Percentiles rank a stretch among this genome's conserved stretches.
Evolutionary conservation across 1,140 invertebrate species (phyloP).

Genomic region (Brachionus manjavacas): DNA sequence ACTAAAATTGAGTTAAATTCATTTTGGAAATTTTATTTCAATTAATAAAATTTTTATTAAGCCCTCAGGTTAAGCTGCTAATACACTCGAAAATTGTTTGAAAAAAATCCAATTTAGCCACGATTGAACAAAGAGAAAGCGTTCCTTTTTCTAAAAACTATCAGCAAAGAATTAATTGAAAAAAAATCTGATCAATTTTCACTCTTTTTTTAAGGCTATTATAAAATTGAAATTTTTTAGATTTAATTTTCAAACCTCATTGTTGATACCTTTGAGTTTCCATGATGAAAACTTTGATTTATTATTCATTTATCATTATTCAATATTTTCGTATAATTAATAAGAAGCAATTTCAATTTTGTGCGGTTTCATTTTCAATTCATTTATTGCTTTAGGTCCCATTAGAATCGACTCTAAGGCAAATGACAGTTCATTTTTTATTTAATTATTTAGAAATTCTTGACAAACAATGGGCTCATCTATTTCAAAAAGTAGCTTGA

Average conservation of each 20-base stretch:
- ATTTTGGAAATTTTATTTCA: not conserved
- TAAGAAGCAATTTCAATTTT: not conserved
- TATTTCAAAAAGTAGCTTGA: conserved; percentile 18
- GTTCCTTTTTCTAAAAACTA: not conserved
- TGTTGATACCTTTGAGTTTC: not conserved
- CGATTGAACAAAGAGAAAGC: not conserved
- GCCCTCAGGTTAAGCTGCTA: not conserved
- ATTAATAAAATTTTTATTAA: not conserved
- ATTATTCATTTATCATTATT: not conserved
- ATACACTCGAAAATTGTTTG: not conserved
- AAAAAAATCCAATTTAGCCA: not conserved
- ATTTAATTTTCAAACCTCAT: not conserved
- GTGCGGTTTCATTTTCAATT: not conserved
- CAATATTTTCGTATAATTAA: not conserved
- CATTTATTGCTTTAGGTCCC: not conserved
- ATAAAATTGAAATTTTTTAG: not conserved
- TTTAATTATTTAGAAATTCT: not conserved
- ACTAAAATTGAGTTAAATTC: not conserved
- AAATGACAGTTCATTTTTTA: not conserved
- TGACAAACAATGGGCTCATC: not conserved
- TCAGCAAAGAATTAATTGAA: not conserved
- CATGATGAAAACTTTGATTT: not conserved
- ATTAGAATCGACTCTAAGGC: not conserved
- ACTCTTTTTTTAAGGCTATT: not conserved
- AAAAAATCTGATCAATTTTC: not conserved